These are phyloP conservation scores for Oscheius sp. DNA, from an alignment of 2,888 invertebrate genomes.

Conservation along the genomic window DNA sequence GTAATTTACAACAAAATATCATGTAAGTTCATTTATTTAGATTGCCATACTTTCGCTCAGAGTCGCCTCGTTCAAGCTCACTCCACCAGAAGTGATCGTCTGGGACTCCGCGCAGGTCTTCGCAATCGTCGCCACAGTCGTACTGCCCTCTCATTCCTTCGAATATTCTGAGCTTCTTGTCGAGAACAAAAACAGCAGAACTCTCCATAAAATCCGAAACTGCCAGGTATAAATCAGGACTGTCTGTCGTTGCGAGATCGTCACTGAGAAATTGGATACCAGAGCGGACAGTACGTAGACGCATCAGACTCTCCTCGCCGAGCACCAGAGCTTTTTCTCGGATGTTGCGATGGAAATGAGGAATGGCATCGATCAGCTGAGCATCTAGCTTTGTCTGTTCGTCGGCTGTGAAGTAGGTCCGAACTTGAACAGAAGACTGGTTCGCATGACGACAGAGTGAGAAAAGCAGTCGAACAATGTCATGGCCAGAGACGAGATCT, in stretches of 20 bases:
- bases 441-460: not conserved
- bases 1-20: too few relatives aligned
- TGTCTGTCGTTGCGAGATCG: too few relatives aligned
- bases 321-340: not conserved
- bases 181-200: not conserved
- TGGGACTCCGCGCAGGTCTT: constrained; percentile 20
- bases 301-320: not conserved
- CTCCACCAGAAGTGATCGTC: constrained; percentile 7
- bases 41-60: not conserved
- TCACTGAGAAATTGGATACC: too few relatives aligned
- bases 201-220: not conserved
- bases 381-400: not conserved
- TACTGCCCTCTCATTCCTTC: not conserved
- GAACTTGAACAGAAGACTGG: not conserved
- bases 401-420: not conserved
- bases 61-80: not conserved
- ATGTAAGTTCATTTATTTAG: too few relatives aligned
- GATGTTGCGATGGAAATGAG: not conserved
- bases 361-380: not conserved
- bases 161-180: not conserved
- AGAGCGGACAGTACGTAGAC: not conserved
- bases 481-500: too few relatives aligned
- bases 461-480: not conserved
- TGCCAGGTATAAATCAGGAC: too few relatives aligned
- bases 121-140: not conserved